Evolutionary conservation across 1,140 invertebrate species (phyloP), one percentile per base, ranked within the genome.

Genomic region (Nephila pilipes): DNA sequence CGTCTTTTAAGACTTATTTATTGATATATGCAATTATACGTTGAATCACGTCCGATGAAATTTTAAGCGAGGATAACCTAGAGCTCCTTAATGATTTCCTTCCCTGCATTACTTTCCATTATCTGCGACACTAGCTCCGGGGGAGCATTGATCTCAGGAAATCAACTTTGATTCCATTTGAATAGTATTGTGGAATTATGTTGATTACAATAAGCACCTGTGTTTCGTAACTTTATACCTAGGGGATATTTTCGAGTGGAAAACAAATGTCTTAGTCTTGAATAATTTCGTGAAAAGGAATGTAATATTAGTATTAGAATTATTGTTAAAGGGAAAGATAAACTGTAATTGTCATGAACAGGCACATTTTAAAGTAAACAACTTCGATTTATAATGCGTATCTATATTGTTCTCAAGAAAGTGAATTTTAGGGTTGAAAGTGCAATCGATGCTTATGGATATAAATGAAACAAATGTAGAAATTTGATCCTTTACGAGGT

Each of bases 91-190:
- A 75, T 75, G 16, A 75, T 75, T 36, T 75, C 69, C 69, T 14
- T 18, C 5, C 29, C 32, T 32, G 29, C 32, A 36, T 36, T 75
- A 36, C 69, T 36, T 75, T 75, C 69, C 69, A 75, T 75, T 75
- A 75, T 75, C 69, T 75, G 12, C 12, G 69, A 36, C 69, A 32
- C 29, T 65, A 65, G 22, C 63, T n/a, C 63, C 63, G 63, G 22
- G 63, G 63, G 16, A 75, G 29, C 69, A 29, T 36, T 75, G 69
- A 75, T 75, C 69, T 75, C 29, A 75, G 69, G 69, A 75, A 75
- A 75, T 75, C 69, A 75, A 75, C 69, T 75, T 75, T 75, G 29
- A 75, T 75, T 29, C 69, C 29, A 29, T 75, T 75, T 75, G 69
- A 75, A 75, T 75, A 75, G 36, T 18, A 75, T 75, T 20, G 69